Conservation (phyloP, 1,140 invertebrate species). For the Drosophila grimshawi region DNA sequence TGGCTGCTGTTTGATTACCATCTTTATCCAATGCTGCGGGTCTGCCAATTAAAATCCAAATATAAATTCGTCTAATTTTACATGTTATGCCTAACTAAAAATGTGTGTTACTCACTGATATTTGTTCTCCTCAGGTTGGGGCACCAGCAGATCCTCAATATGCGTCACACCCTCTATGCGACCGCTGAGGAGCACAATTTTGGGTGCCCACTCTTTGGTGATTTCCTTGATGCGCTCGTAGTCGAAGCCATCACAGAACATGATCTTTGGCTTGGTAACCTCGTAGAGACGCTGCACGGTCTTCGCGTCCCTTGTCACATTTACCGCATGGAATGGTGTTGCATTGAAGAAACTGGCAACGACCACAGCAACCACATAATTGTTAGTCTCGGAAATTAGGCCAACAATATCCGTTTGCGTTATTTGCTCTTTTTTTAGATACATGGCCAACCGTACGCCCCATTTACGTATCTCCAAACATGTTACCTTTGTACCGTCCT, state of each 20-base stretch:
- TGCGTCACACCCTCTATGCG: conserved; percentile 53
- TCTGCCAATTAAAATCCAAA: conserved; percentile 8
- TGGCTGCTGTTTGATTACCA: conserved; percentile 58
- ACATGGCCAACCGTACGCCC: conserved; percentile 53
- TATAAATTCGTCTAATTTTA: too few relatives aligned
- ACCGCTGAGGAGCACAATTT: conserved; percentile 53
- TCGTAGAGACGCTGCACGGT: conserved; percentile 44
- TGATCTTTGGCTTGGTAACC: conserved; percentile 64
- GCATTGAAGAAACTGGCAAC: conserved; percentile 59
- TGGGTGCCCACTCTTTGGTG: conserved; percentile 48
- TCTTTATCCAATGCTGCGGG: conserved; percentile 31
- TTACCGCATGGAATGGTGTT: conserved; percentile 63
- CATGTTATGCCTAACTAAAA: too few relatives aligned
- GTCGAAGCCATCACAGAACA: conserved; percentile 67
- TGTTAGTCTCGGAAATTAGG: conserved; percentile 49
- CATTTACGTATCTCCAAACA: conserved; percentile 47
- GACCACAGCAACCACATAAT: conserved; percentile 50
- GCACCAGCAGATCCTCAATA: conserved; percentile 48
- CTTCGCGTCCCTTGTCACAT: conserved; percentile 46
- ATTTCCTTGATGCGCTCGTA: conserved; percentile 58
- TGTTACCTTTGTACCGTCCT: conserved; percentile 48
- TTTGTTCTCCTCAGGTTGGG: conserved; percentile 34
- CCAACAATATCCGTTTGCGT: conserved; percentile 61
- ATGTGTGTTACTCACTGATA: conserved; percentile 41
- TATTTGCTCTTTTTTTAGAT: conserved; percentile 43